Evolutionary conservation across 1,140 invertebrate species (phyloP).

Genomic region (Elymnias hypermnestra): DNA sequence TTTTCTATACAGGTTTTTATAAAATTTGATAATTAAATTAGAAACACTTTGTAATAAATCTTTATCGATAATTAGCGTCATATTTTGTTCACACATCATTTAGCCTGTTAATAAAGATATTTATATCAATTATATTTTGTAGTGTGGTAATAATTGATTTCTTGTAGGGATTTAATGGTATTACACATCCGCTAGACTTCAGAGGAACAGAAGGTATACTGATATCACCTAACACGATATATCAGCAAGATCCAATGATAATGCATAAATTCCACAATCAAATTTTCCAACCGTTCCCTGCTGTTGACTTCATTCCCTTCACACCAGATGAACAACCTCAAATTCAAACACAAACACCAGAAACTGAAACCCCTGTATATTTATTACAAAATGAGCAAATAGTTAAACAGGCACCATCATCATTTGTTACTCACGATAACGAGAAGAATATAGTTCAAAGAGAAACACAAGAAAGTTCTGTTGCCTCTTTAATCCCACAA

Average conservation of each 20-base stretch:
- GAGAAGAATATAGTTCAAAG: constrained; percentile 49
- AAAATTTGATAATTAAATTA: not conserved
- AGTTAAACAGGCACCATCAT: constrained; percentile 55
- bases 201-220: constrained; percentile 48
- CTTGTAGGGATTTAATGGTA: constrained; percentile 49
- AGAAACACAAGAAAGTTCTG: constrained; percentile 46
- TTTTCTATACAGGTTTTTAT: constrained; percentile 51
- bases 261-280: constrained; percentile 62
- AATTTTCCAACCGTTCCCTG: constrained; percentile 50
- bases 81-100: too few relatives aligned
- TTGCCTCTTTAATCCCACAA: constrained; percentile 45
- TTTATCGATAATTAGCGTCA: too few relatives aligned
- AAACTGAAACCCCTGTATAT: constrained; percentile 33
- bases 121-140: too few relatives aligned
- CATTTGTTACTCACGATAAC: constrained; percentile 31
- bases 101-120: too few relatives aligned
- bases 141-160: too few relatives aligned
- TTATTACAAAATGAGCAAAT: constrained; percentile 57
- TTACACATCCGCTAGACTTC: constrained; percentile 47
- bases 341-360: constrained; percentile 42
- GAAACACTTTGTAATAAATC: not conserved
- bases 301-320: constrained; percentile 57
- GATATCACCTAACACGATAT: constrained; percentile 49
- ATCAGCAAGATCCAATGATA: constrained; percentile 59
- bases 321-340: constrained; percentile 33